Conservation (phyloP, 37 sponge, comb jelly and placozoan genomes). For the Mnemiopsis leidyi region DNA sequence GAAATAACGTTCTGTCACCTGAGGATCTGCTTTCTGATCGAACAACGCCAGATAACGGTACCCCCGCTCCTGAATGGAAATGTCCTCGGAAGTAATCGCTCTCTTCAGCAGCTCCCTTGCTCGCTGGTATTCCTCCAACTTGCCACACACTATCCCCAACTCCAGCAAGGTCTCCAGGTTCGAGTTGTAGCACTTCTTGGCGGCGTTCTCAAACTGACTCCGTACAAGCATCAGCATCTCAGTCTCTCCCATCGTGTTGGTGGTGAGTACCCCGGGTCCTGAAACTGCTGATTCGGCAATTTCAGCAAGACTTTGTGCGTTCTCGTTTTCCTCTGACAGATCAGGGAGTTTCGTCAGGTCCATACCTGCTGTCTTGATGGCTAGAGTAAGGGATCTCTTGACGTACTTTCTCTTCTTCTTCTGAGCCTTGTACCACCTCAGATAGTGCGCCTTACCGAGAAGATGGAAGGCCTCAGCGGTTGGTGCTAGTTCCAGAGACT, state of each 20-base stretch:
- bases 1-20: neutral
- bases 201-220: neutral
- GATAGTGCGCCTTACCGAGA: conserved; percentile 4
- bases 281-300: no score
- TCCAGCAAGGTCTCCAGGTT: neutral
- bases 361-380: neutral
- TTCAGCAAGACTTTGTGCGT: neutral
- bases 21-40: neutral
- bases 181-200: conserved; percentile 5
- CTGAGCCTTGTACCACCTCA: neutral
- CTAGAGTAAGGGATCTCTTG: neutral
- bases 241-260: neutral
- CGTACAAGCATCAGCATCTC: conserved; percentile 4
- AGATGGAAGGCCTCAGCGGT: neutral
- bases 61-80: conserved; percentile 26
- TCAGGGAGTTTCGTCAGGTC: neutral
- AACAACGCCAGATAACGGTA: neutral
- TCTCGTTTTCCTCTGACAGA: neutral
- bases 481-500: neutral
- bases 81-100: conserved; percentile 13
- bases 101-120: neutral
- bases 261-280: neutral
- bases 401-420: neutral
- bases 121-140: neutral
- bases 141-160: neutral